Conservation (phyloP, 2,113 vertebrate species). For the Crotalus tigris region DNA sequence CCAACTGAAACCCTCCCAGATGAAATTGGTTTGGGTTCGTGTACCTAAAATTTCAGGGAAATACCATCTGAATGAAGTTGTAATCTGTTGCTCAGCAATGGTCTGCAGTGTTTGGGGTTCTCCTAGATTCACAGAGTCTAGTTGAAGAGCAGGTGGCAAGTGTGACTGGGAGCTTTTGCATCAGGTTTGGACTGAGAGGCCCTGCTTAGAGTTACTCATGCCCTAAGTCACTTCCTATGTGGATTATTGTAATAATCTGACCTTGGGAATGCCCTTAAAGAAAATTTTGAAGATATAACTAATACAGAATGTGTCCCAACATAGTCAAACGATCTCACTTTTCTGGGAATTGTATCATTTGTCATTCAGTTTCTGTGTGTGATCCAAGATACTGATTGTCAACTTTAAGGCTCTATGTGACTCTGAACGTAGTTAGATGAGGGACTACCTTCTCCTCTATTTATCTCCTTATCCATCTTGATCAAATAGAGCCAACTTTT, state of each 20-base stretch:
- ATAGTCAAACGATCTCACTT: neutral
- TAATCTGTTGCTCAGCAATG: neutral
- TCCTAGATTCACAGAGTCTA: neutral
- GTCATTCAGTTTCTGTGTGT: neutral
- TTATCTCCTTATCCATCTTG: neutral
- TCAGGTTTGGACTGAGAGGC: neutral
- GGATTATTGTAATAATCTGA: neutral
- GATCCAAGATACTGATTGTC: neutral
- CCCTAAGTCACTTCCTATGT: neutral
- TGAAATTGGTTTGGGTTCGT: neutral
- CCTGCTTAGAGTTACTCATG: neutral
- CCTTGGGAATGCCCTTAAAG: neutral
- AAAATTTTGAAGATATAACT: neutral
- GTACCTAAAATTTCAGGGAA: neutral
- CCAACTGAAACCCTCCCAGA: no score
- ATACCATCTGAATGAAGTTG: neutral
- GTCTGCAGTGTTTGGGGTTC: neutral
- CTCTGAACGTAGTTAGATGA: neutral
- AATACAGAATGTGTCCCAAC: neutral
- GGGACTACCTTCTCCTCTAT: neutral
- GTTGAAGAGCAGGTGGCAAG: neutral
- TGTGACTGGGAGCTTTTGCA: neutral
- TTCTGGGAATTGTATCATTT: neutral
- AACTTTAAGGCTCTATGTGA: neutral
- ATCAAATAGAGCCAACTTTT: neutral